Evolutionary conservation across 2,797 vertebrate species (phyloP).

Genomic region (Galaxias olidus): DNA sequence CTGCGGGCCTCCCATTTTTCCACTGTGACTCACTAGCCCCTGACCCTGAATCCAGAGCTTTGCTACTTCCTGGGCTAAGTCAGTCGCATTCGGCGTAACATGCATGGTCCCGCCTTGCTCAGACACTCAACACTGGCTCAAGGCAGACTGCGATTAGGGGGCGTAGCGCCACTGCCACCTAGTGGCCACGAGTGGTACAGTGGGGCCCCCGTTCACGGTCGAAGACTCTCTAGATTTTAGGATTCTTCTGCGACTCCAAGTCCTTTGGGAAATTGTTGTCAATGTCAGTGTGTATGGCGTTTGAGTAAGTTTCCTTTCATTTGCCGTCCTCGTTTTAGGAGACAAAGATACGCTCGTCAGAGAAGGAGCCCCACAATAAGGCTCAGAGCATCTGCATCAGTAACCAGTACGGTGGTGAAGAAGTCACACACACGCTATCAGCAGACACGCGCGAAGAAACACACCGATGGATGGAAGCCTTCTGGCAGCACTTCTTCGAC

Average conservation of each 20-base stretch:
- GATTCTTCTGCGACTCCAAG: too few species aligned
- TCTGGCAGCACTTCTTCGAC: slow-evolving; percentile 95
- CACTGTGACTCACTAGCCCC: slow-evolving; percentile 40
- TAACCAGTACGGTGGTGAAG: slow-evolving; percentile 86
- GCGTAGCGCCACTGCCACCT: slow-evolving; percentile 64
- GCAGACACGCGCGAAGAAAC: slow-evolving; percentile 81
- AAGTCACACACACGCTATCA: slow-evolving; percentile 85
- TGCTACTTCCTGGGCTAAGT: background rate
- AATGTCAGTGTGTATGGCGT: slow-evolving; percentile 10
- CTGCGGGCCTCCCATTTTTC: slow-evolving; percentile 35
- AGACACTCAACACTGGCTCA: slow-evolving; percentile 3
- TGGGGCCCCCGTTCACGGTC: background rate
- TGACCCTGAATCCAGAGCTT: slow-evolving; percentile 16
- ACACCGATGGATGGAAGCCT: slow-evolving; percentile 91
- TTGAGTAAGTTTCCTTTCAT: background rate
- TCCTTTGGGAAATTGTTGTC: background rate
- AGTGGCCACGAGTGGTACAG: slow-evolving; percentile 33
- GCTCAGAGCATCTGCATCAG: slow-evolving; percentile 85
- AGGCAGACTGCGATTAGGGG: background rate
- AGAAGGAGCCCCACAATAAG: slow-evolving; percentile 79
- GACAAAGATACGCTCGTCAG: slow-evolving; percentile 85
- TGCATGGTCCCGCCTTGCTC: slow-evolving; percentile 26
- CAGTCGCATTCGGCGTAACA: slow-evolving; percentile 25
- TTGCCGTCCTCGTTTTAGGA: slow-evolving; percentile 71
- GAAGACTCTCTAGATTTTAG: background rate